Evolutionary conservation across 1,140 invertebrate genomes (phyloP), one percentile per base, ranked within the genome.

Genomic region (Calliopsis andreniformis): DNA sequence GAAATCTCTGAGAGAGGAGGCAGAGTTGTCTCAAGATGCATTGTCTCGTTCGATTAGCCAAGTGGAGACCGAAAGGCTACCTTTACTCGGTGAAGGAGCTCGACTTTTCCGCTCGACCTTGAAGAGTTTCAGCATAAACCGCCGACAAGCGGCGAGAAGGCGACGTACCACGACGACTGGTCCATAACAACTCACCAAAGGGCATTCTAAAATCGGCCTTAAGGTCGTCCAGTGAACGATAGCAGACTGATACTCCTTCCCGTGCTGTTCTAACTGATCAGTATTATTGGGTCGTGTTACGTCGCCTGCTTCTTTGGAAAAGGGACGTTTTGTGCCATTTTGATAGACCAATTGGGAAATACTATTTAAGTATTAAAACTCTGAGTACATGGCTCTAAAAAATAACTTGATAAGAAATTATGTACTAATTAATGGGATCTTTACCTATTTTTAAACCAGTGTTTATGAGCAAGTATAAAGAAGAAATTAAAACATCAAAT

Each of bases 101-200:
- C 47, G 70, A 81, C 68, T 85, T 85, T 85, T 86, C 79, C 78
- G 63, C 78, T 58, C 63, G 79, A 79, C 82, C 85, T 86, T 86
- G 82, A 63, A 10, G 12, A 68, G 64, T 49, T 78, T 77, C 23
- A 63, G 53, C 63, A 56, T 73, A 73, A 84, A 84, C 39, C 42
- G 76, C 25, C 55, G 62, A 49, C 62, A 43, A 79, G 20, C 45
- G 67, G 30, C 58, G 59, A 70, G 66, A 61, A 79, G 32, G 25
- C 62, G 61, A 82, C 55, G 47, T 23, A 42, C 79, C 55, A n/a
- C 58, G 35, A 58, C 56, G 35, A 53, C 70, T 42, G 59, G 43
- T 72, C 62, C 45, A 42, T 23, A 63, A 67, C 55, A 20, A 58
- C 68, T 68, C 59, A 47, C 18, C 67, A 76, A 79, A 83, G 81